Evolutionary conservation across 1,140 invertebrate species (phyloP).

Genomic region (Ctenoplectra terminalis): DNA sequence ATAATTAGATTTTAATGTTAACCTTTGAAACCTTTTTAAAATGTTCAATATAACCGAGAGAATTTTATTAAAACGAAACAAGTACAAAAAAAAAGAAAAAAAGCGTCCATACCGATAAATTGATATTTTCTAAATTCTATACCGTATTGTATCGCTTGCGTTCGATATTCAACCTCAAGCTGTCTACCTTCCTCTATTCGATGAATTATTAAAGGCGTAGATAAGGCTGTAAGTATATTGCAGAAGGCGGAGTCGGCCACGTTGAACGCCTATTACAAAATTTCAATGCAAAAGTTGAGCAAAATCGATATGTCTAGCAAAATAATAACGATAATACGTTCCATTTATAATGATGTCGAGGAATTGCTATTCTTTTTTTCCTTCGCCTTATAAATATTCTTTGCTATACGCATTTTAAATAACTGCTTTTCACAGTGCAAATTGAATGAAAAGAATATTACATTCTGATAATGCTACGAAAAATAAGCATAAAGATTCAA

Average conservation of each 20-base stretch:
- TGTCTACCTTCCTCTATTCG: conserved; percentile 14
- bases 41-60: not conserved
- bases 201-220: conserved; percentile 40
- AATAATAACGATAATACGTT: conserved; percentile 18
- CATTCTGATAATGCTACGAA: too few relatives aligned
- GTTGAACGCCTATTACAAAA: conserved; percentile 53
- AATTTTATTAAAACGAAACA: not conserved
- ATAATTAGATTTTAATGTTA: too few relatives aligned
- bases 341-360: not conserved
- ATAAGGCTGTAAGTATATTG: conserved; percentile 50
- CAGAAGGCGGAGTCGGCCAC: conserved; percentile 51
- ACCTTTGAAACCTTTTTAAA: too few relatives aligned
- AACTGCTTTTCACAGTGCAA: too few relatives aligned
- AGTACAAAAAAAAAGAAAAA: not conserved
- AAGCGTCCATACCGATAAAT: not conserved
- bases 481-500: too few relatives aligned
- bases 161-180: conserved; percentile 29
- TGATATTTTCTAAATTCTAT: not conserved
- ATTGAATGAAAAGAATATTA: too few relatives aligned
- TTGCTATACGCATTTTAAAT: too few relatives aligned
- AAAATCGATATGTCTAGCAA: conserved; percentile 33
- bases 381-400: too few relatives aligned
- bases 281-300: conserved; percentile 40
- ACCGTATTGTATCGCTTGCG: not conserved
- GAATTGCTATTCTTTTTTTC: not conserved